phyloP scores from a whole-genome alignment of 2,113 vertebrate genomes.

The Apeltes quadracus region DNA sequence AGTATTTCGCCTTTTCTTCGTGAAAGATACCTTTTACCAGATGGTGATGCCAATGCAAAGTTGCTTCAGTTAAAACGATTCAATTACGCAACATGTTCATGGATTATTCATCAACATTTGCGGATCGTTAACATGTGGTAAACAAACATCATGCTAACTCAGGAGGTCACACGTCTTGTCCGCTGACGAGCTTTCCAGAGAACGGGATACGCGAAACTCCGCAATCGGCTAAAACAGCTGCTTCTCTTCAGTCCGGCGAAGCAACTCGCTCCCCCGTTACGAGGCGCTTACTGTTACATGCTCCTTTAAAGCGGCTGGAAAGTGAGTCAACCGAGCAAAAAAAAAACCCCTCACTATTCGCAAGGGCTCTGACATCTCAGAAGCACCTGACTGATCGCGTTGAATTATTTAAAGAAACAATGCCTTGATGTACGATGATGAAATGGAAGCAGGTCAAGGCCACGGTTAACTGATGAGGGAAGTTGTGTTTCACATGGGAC shows the following conservation, averaged over 20 bases:
- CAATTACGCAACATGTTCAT: constrained; percentile 34
- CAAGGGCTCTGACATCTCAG: background rate
- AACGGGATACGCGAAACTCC: constrained; percentile 8
- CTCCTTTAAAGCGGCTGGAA: constrained; percentile 36
- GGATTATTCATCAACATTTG: constrained; percentile 54
- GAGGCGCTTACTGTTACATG: background rate
- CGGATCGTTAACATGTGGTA: constrained; percentile 27
- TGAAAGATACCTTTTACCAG: background rate
- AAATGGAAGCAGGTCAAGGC: background rate
- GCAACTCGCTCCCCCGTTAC: constrained; percentile 16
- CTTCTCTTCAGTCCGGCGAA: constrained; percentile 25
- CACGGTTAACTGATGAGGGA: background rate
- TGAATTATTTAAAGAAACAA: constrained; percentile 44
- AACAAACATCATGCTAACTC: constrained; percentile 38
- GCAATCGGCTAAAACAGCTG: constrained; percentile 41
- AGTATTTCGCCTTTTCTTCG: background rate
- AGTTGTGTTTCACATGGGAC: background rate
- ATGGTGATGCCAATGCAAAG: constrained; percentile 1
- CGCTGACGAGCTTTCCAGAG: constrained; percentile 37
- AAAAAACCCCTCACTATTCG: background rate
- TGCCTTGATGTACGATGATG: constrained; percentile 14
- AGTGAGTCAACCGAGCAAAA: constrained; percentile 38
- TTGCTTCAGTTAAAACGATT: constrained; percentile 6
- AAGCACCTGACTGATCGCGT: constrained; percentile 19
- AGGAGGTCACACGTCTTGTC: constrained; percentile 4